These are phyloP conservation scores for Xestia sexstrigata DNA, from an alignment of 2,888 invertebrate genomes.

Conservation along the genomic window DNA sequence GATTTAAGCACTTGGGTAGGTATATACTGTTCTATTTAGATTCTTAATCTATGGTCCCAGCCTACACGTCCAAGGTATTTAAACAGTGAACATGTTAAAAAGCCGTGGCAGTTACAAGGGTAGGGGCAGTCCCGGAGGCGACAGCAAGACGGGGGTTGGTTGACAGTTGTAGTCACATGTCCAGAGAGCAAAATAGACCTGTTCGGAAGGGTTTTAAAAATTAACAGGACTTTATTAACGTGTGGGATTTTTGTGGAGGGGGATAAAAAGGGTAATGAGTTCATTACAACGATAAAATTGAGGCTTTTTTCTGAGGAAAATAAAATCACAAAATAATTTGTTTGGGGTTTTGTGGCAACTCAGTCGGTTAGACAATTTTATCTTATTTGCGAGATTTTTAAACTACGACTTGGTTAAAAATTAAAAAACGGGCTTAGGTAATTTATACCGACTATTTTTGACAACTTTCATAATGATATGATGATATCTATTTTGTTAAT, in stretches of 20 bases:
- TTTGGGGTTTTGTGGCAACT: neutral
- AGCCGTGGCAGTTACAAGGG: slow-evolving; percentile 57
- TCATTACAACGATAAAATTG: neutral
- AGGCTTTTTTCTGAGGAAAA: neutral
- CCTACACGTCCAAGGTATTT: slow-evolving; percentile 38
- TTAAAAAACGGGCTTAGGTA: neutral
- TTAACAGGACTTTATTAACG: slow-evolving; percentile 17
- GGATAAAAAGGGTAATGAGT: neutral
- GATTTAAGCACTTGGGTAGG: neutral
- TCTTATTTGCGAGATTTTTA: neutral
- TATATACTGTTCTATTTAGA: slow-evolving; percentile 3
- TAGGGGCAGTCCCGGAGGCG: slow-evolving; percentile 48
- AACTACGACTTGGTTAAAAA: neutral
- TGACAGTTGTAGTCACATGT: slow-evolving; percentile 55
- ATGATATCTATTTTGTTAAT: too few relatives aligned
- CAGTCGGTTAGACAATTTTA: neutral
- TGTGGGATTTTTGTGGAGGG: neutral
- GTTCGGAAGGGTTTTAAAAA: slow-evolving; percentile 30
- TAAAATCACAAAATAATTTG: neutral
- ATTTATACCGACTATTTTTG: neutral
- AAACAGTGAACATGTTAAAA: slow-evolving; percentile 64
- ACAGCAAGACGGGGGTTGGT: slow-evolving; percentile 51
- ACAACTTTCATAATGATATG: too few relatives aligned
- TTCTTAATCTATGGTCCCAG: slow-evolving; percentile 11
- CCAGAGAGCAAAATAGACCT: slow-evolving; percentile 31